Conservation (phyloP, 1,140 invertebrate genomes). For the Caenorhabditis briggsae region DNA sequence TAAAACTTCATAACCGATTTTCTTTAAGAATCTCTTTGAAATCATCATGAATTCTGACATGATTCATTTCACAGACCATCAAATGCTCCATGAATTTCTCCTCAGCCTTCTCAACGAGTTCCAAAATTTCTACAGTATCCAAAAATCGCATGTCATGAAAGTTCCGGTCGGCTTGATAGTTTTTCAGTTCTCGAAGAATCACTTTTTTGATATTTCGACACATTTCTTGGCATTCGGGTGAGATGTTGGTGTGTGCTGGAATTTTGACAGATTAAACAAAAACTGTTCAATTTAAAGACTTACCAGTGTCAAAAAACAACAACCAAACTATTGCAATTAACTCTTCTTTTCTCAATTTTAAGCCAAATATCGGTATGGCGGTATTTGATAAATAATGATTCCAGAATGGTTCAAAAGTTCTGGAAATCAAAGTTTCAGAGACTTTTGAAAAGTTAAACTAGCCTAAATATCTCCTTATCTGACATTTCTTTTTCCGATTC, state of each 20-base stretch:
- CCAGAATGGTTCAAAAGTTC: background rate
- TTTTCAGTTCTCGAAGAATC: background rate
- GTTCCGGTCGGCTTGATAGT: background rate
- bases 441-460: background rate
- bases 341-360: background rate
- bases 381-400: background rate
- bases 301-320: constrained; percentile 1
- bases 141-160: background rate
- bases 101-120: background rate
- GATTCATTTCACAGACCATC: background rate
- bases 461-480: background rate
- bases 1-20: background rate
- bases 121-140: background rate
- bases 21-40: background rate
- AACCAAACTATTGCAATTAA: background rate
- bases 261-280: too few species aligned
- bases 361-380: background rate
- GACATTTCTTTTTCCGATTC: background rate
- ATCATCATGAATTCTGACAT: background rate
- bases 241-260: background rate
- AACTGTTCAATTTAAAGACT: background rate
- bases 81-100: background rate
- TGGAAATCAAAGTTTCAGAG: background rate
- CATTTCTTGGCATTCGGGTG: background rate
- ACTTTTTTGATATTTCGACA: constrained; percentile 10